Evolutionary conservation across 92 coral and sea anemone genomes (phyloP), one percentile per base, ranked within the genome.

Genomic region (Porites divaricata): DNA sequence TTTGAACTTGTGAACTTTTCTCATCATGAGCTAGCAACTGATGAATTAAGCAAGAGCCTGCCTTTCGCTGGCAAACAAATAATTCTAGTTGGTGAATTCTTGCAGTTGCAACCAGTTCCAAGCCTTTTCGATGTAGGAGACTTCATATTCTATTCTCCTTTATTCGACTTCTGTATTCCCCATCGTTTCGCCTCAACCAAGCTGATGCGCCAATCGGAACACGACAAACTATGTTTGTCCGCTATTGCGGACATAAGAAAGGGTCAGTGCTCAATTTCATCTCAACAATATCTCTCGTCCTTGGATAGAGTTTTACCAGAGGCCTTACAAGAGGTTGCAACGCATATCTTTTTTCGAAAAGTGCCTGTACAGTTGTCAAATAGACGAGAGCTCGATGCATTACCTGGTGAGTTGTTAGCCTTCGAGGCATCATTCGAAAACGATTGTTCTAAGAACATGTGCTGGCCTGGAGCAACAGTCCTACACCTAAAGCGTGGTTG

Each of bases 41-140:
- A 58, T 20, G 81, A 64, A 16, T 14, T 21, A 7, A 19, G 54
- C 6, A 75, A 64, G 15, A 16, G 21, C 35, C 53, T 63, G 52
- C 86, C 89, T 28, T 89, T 85, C 51, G 84, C 83, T 1, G 92
- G 89, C 19, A 89, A 85, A 71, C 92, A 89, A 66, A 41, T 89
- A 16, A 76, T 89, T 67, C 51, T 85, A 5, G 89, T 89, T 35
- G 93, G 89, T 7, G 93, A 89, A 61, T 85, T 85, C 70, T 64
- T 85, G 51, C 93, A 89, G 75, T 64, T 85, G 45, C 72, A 78
- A 28, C 90, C 93, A 9, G 80, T 75, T 26, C 93, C 93, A 7
- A 89, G 53, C 69, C 56, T 85, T 15, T 89, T 85, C 58, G 89
- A 80, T 70, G 80, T 35, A 7, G n/a, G 11, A 1, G 35, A 10